These are phyloP conservation scores for Rhynchomys soricoides DNA, from an alignment of 2,113 vertebrate genomes.

Conservation along the genomic window DNA sequence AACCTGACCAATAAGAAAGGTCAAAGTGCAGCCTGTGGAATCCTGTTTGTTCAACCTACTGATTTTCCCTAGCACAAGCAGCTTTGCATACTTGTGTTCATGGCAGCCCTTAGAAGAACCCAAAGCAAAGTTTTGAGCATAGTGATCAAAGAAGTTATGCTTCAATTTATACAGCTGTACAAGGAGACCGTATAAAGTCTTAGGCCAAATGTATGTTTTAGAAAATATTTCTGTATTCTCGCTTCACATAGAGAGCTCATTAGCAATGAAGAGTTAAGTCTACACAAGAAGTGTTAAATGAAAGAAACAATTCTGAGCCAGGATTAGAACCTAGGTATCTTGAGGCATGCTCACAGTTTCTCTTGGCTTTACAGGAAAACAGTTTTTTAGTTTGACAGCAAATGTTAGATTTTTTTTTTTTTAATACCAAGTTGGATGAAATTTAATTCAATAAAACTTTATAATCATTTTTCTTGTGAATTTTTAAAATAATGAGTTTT, in stretches of 20 bases:
- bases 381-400: neutral
- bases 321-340: neutral
- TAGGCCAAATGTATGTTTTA: slow-evolving; percentile 11
- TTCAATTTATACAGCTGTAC: neutral
- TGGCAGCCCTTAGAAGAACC: neutral
- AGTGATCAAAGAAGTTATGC: neutral
- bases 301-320: neutral
- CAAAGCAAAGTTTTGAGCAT: neutral
- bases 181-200: neutral
- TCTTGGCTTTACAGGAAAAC: neutral
- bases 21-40: neutral
- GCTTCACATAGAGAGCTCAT: neutral
- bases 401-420: neutral
- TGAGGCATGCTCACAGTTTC: neutral
- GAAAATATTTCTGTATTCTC: slow-evolving; percentile 5
- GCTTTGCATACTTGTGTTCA: neutral
- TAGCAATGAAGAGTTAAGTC: neutral
- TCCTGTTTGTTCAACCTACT: neutral
- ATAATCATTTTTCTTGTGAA: neutral
- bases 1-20: neutral
- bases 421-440: neutral
- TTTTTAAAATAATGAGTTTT: slow-evolving; percentile 17
- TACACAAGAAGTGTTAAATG: neutral
- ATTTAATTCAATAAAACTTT: slow-evolving; percentile 29
- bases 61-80: neutral